These are phyloP conservation scores for Drosophila heteroneura DNA, from an alignment of 2,888 invertebrate species.

Conservation along the genomic window DNA sequence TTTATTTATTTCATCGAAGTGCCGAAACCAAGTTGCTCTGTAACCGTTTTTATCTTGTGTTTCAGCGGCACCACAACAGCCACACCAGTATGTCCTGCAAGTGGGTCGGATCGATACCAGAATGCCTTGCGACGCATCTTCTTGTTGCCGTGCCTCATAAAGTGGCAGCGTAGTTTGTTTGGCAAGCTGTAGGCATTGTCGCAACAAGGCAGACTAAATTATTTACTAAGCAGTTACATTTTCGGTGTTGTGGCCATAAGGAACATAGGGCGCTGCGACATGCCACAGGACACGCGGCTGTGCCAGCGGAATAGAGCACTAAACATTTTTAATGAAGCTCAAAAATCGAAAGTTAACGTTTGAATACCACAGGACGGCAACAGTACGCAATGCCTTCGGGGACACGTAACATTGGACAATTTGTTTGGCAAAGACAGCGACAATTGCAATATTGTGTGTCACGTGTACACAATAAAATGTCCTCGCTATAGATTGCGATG, in stretches of 20 bases:
- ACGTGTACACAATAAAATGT: constrained; percentile 58
- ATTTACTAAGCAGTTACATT: constrained; percentile 56
- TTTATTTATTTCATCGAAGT: constrained; percentile 54
- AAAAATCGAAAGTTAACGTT: constrained; percentile 70
- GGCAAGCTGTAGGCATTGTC: constrained; percentile 35
- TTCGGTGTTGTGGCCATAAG: constrained; percentile 14
- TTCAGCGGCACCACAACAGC: neutral
- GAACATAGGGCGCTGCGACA: constrained; percentile 12
- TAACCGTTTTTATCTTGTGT: constrained; percentile 27
- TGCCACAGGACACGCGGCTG: constrained; percentile 6
- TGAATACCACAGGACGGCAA: constrained; percentile 20
- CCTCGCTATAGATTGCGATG: neutral
- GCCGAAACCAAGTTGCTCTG: constrained; percentile 6
- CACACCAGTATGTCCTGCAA: constrained; percentile 24
- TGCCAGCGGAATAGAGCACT: constrained; percentile 51
- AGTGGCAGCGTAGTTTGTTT: constrained; percentile 52
- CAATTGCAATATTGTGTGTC: constrained; percentile 55
- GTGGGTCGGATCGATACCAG: constrained; percentile 24
- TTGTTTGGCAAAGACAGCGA: constrained; percentile 28
- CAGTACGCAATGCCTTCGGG: constrained; percentile 14
- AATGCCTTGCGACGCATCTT: constrained; percentile 21
- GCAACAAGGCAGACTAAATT: constrained; percentile 51
- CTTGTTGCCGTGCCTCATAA: constrained; percentile 40
- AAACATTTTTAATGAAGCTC: constrained; percentile 77
- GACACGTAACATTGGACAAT: constrained; percentile 26